phyloP scores from a whole-genome alignment of 2,113 vertebrate genomes.

The Silurus meridionalis region DNA sequence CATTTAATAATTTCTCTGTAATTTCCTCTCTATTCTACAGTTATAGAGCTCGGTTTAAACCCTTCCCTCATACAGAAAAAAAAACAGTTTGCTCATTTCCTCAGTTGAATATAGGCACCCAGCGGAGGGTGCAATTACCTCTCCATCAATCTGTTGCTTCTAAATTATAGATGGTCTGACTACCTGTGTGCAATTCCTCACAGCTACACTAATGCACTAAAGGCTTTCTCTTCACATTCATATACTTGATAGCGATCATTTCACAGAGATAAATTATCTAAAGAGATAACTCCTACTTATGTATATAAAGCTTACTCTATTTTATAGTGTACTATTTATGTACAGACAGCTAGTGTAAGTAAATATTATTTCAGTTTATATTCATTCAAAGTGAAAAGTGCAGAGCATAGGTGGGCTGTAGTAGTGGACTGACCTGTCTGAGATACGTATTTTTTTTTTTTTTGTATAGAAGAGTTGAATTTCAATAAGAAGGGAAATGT shows the following conservation, averaged over 20 bases:
- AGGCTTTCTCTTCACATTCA: neutral
- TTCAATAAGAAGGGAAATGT: conserved; percentile 50
- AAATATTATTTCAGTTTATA: neutral
- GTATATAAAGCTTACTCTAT: neutral
- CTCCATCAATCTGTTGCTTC: conserved; percentile 42
- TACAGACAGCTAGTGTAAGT: neutral
- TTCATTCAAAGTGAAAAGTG: neutral
- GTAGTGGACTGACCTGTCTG: neutral
- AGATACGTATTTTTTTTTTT: neutral
- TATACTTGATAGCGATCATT: neutral
- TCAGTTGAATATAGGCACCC: conserved; percentile 45
- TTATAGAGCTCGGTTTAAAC: conserved; percentile 35
- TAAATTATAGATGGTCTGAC: conserved; percentile 50
- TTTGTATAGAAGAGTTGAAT: conserved; percentile 26
- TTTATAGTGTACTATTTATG: neutral
- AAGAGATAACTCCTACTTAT: neutral
- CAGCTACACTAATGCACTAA: conserved; percentile 28
- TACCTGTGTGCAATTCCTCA: conserved; percentile 31
- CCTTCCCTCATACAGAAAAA: conserved; percentile 18
- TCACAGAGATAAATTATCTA: neutral
- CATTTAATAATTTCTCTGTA: conserved; percentile 32
- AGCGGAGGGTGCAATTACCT: conserved; percentile 48
- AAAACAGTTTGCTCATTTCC: conserved; percentile 31
- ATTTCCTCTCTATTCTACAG: conserved; percentile 31
- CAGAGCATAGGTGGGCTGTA: neutral